Evolutionary conservation across 1,140 invertebrate genomes (phyloP).

Genomic region (Drosophila sechellia): DNA sequence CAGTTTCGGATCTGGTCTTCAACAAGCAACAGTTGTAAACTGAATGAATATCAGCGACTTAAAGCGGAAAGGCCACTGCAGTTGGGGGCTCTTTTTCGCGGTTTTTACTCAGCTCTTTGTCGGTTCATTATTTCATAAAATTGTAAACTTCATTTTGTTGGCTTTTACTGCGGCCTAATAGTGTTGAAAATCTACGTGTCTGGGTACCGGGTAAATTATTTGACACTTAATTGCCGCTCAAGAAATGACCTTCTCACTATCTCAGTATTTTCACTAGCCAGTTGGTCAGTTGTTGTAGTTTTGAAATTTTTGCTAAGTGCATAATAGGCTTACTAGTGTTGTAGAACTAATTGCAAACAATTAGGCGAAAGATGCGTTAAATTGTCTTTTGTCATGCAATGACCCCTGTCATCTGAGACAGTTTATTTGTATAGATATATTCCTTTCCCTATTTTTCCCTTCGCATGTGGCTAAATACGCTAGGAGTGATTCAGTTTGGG

Average conservation of each 20-base stretch:
- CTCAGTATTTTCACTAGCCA: conserved; percentile 4
- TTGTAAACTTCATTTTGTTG: conserved; percentile 39
- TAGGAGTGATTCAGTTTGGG: not conserved
- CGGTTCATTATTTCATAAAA: conserved; percentile 70
- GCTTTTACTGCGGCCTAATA: conserved; percentile 25
- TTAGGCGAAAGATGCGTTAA: conserved; percentile 48
- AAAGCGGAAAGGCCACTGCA: conserved; percentile 44
- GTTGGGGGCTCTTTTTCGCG: conserved; percentile 33
- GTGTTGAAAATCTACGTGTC: conserved; percentile 58
- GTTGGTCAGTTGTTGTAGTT: conserved; percentile 7
- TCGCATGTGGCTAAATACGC: conserved; percentile 12
- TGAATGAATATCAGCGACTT: conserved; percentile 12
- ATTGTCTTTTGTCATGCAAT: conserved; percentile 54
- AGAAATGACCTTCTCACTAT: conserved; percentile 12
- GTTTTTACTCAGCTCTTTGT: conserved; percentile 40
- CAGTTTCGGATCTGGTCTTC: conserved; percentile 33
- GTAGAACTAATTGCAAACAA: conserved; percentile 65
- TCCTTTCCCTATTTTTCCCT: not conserved
- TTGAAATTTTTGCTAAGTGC: conserved; percentile 24
- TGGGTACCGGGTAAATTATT: conserved; percentile 43
- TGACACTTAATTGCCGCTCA: conserved; percentile 51
- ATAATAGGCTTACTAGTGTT: conserved; percentile 51
- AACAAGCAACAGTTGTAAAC: conserved; percentile 46
- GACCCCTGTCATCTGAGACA: conserved; percentile 8
- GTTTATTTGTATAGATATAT: not conserved